phyloP scores from a whole-genome alignment of 2,888 invertebrate genomes.

The Epirrhoe tristata region DNA sequence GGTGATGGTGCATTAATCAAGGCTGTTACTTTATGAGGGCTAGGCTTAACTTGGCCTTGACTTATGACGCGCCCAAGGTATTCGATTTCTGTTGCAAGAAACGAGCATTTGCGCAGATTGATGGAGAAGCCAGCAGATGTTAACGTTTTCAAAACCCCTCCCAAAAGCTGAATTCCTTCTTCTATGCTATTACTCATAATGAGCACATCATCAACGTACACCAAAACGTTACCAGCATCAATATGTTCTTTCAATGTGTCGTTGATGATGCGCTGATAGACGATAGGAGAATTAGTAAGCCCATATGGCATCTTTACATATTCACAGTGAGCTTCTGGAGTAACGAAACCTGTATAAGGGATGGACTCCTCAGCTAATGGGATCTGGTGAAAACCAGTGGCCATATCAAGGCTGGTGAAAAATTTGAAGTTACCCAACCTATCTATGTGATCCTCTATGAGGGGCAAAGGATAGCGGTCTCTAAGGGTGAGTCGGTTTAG shows the following conservation, averaged over 20 bases:
- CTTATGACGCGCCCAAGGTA: constrained; percentile 43
- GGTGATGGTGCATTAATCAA: background rate
- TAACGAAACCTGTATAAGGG: constrained; percentile 36
- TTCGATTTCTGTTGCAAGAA: constrained; percentile 39
- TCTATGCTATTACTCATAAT: background rate
- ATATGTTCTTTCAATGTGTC: constrained; percentile 12
- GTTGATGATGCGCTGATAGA: constrained; percentile 38
- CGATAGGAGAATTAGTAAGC: constrained; percentile 22
- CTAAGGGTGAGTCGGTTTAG: constrained; percentile 42
- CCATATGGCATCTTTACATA: too few relatives aligned
- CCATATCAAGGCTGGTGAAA: constrained; percentile 43
- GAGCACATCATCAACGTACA: constrained; percentile 36
- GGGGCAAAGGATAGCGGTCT: constrained; percentile 42
- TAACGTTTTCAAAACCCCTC: constrained; percentile 4
- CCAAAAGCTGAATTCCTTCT: background rate
- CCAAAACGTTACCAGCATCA: constrained; percentile 24
- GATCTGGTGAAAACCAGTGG: too few relatives aligned
- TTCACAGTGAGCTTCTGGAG: constrained; percentile 8
- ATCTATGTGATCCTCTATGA: constrained; percentile 43
- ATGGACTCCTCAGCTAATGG: constrained; percentile 30
- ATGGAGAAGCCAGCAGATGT: constrained; percentile 43
- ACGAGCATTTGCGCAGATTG: constrained; percentile 37
- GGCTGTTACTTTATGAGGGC: constrained; percentile 13
- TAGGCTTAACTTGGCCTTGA: constrained; percentile 46
- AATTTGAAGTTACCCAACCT: constrained; percentile 34